These are phyloP conservation scores for Sparus aurata DNA, from an alignment of 2,797 vertebrate genomes.

Conservation along the genomic window DNA sequence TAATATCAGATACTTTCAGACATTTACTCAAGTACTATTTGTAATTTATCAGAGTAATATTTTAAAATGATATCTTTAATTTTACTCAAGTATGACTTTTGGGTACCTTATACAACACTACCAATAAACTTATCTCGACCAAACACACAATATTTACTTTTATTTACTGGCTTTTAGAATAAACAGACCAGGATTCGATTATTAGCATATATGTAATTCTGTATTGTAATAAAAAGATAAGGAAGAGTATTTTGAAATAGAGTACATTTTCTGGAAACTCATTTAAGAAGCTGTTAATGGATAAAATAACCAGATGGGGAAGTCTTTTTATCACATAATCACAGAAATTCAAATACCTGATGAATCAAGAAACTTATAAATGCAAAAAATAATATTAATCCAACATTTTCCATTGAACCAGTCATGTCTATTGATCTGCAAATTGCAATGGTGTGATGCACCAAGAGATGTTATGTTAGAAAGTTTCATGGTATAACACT, in stretches of 20 bases:
- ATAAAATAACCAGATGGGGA: neutral
- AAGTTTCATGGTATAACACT: neutral
- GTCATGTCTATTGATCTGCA: conserved; percentile 13
- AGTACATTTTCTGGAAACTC: neutral
- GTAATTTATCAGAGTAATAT: too few relatives aligned
- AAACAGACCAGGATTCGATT: neutral
- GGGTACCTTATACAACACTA: too few relatives aligned
- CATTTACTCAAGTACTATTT: too few relatives aligned
- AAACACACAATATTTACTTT: too few relatives aligned
- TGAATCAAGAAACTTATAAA: neutral
- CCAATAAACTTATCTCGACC: neutral
- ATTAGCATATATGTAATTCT: neutral
- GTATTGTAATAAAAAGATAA: neutral
- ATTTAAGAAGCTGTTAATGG: neutral
- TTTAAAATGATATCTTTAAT: too few relatives aligned
- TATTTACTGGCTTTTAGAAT: neutral
- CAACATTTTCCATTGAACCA: neutral
- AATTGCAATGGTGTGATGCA: neutral
- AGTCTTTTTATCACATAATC: neutral
- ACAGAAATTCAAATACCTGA: neutral
- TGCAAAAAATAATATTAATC: neutral
- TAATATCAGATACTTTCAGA: too few relatives aligned
- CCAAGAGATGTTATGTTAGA: neutral
- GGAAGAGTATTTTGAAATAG: neutral
- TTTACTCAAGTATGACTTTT: too few relatives aligned